Conservation (phyloP, 2,113 vertebrate species). For the Phocoena sinus region DNA sequence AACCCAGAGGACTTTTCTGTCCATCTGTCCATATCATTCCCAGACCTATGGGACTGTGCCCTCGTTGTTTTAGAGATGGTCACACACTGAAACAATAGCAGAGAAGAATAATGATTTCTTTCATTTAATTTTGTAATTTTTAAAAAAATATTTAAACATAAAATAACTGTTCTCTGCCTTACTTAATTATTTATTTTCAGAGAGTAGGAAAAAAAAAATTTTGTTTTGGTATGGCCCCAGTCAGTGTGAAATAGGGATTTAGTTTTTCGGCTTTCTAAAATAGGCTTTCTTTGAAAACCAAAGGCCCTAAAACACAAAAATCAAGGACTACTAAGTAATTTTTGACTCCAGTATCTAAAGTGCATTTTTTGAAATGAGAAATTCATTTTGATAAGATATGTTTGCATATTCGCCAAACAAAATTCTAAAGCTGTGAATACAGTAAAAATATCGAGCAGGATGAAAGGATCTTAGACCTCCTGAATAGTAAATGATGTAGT, state of each 20-base stretch:
- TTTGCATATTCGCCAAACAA: background rate
- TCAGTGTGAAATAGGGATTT: background rate
- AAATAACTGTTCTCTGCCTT: background rate
- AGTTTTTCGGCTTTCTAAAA: background rate
- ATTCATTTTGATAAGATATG: background rate
- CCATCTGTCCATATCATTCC: slow-evolving; percentile 15
- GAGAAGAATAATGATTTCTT: slow-evolving; percentile 1
- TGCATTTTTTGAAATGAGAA: background rate
- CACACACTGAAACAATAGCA: background rate
- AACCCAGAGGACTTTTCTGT: background rate
- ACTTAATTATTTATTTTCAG: background rate
- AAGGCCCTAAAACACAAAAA: background rate
- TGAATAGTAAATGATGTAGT: background rate
- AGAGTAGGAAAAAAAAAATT: background rate
- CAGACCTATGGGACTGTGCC: background rate
- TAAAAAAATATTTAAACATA: background rate
- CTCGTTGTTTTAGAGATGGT: background rate
- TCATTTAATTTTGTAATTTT: background rate
- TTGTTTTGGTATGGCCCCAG: background rate
- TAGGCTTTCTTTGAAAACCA: background rate
- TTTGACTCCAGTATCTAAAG: background rate
- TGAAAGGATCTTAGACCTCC: background rate
- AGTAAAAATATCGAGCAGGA: background rate
- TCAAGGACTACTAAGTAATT: background rate
- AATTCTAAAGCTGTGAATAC: background rate